Percentiles rank a stretch among this genome's conserved stretches.
Evolutionary conservation across 2,888 invertebrate genomes (phyloP).

Genomic region (Chorisops tibialis): DNA sequence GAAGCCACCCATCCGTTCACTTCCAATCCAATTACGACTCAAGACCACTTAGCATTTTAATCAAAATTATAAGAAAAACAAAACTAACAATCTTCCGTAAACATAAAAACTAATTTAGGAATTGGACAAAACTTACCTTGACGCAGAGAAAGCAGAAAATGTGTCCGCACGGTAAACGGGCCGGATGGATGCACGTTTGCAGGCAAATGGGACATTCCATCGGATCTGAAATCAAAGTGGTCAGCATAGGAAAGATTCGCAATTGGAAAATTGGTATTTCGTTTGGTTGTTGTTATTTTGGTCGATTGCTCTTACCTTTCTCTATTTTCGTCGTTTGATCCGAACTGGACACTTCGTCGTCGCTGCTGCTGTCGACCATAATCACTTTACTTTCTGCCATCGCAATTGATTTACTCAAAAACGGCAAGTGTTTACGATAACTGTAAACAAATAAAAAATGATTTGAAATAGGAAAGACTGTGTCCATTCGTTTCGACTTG

Average conservation of each 20-base stretch:
- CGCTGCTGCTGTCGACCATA: conserved; percentile 5
- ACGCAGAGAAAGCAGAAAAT: conserved; percentile 94
- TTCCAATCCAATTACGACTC: conserved; percentile 11
- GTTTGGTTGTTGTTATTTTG: too few relatives aligned
- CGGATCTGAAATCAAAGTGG: conserved; percentile 34
- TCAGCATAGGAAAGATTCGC: neutral
- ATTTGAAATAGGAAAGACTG: conserved; percentile 4
- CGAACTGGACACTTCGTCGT: conserved; percentile 9
- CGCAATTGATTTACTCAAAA: neutral
- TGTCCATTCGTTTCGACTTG: neutral
- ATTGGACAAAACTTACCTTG: conserved; percentile 58
- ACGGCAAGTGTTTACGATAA: conserved; percentile 12
- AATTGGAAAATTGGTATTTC: too few relatives aligned
- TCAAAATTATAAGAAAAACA: neutral
- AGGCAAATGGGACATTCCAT: conserved; percentile 89
- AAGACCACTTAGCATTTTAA: neutral
- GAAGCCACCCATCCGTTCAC: conserved; percentile 18
- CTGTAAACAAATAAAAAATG: conserved; percentile 13
- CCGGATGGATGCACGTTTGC: conserved; percentile 87
- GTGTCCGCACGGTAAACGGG: conserved; percentile 89
- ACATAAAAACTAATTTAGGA: neutral
- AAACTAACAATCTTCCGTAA: neutral
- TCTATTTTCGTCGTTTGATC: conserved; percentile 10
- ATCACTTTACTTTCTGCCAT: conserved; percentile 24
- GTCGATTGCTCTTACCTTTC: conserved; percentile 9